Evolutionary conservation across 2,113 vertebrate genomes (phyloP).

Genomic region (Brevimyrus niger): DNA sequence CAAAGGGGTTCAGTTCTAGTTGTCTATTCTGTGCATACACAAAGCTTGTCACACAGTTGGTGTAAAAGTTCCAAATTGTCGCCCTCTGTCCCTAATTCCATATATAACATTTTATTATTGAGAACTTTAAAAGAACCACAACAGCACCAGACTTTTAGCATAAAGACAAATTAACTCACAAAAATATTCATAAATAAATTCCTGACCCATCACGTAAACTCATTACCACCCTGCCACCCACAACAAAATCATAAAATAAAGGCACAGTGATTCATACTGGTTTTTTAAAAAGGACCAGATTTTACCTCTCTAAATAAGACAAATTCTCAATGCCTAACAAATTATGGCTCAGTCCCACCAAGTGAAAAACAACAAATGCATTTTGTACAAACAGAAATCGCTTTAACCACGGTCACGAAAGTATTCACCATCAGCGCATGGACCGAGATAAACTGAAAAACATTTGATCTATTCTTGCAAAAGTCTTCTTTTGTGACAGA

Average conservation of each 20-base stretch:
- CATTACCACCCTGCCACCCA: conserved; percentile 4
- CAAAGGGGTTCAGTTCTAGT: not conserved
- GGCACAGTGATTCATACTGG: not conserved
- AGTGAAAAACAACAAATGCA: not conserved
- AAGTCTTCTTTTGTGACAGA: not conserved
- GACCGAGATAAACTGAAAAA: not conserved
- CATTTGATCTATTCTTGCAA: not conserved
- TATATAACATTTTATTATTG: conserved; percentile 23
- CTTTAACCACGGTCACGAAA: not conserved
- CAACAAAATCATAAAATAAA: not conserved
- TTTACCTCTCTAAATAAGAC: not conserved
- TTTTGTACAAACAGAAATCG: not conserved
- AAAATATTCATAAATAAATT: conserved; percentile 24
- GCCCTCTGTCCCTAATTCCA: not conserved
- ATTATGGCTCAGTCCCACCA: not conserved
- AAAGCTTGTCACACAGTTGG: not conserved
- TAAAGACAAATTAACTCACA: conserved; percentile 33
- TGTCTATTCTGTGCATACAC: not conserved
- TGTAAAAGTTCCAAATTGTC: not conserved
- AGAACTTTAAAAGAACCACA: conserved; percentile 49
- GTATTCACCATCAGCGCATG: not conserved
- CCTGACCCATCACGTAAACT: conserved; percentile 4
- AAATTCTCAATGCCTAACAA: not conserved
- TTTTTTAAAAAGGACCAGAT: not conserved
- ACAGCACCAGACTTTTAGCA: conserved; percentile 39